These are phyloP conservation scores for Crypturellus tataupa DNA, from an alignment of 2,797 vertebrate genomes.

Conservation along the genomic window DNA sequence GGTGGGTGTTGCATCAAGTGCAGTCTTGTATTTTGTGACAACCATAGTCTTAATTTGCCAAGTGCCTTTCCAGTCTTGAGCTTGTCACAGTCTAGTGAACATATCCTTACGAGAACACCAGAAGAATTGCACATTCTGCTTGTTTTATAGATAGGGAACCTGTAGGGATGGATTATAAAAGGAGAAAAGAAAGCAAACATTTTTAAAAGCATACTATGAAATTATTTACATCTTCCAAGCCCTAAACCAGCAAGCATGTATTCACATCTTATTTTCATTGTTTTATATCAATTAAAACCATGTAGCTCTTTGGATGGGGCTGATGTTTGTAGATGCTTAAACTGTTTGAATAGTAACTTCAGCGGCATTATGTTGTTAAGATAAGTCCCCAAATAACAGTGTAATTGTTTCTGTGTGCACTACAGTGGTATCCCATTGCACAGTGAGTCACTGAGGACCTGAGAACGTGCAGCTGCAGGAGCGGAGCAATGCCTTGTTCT, in stretches of 20 bases:
- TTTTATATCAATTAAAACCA: neutral
- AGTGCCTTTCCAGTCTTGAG: neutral
- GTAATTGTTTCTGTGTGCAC: neutral
- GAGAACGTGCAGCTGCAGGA: neutral
- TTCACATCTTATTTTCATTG: constrained; percentile 15
- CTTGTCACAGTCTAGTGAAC: neutral
- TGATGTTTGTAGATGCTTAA: neutral
- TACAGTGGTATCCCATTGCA: fast-evolving
- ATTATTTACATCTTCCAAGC: neutral
- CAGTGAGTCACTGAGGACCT: neutral
- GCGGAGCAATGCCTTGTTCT: neutral
- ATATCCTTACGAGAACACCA: neutral
- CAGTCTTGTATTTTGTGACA: neutral
- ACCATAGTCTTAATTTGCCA: neutral
- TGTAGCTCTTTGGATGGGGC: neutral
- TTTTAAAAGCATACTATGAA: neutral
- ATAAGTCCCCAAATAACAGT: neutral
- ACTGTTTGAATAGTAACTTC: neutral
- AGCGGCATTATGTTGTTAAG: neutral
- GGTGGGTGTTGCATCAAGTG: neutral
- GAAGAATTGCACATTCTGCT: neutral
- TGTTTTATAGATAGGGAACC: neutral
- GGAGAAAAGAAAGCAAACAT: neutral
- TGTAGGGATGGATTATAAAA: neutral
- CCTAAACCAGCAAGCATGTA: neutral